These are phyloP conservation scores for Leptobrachium leishanense DNA, from an alignment of 2,113 vertebrate genomes.

Conservation along the genomic window DNA sequence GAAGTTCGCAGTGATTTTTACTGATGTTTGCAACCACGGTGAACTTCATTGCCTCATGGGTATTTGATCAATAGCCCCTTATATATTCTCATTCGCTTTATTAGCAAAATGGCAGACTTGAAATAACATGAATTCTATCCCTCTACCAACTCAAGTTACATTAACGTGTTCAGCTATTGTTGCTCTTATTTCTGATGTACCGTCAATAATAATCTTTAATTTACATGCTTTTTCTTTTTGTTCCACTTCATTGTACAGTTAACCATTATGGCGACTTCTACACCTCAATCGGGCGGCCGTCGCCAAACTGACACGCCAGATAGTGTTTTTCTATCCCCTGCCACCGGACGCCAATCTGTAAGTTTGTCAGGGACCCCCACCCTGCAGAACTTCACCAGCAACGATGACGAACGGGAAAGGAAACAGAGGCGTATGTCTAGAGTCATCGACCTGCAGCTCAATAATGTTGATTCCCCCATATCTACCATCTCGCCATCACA, in stretches of 20 bases:
- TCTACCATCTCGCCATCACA: constrained; percentile 55
- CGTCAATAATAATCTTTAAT: background rate
- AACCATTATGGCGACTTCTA: constrained; percentile 42
- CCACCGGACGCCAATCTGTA: constrained; percentile 53
- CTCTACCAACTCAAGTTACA: too few species aligned
- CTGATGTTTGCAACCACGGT: too few species aligned
- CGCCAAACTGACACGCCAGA: constrained; percentile 24
- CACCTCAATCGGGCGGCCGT: constrained; percentile 27
- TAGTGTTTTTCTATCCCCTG: constrained; percentile 54
- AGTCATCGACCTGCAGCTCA: constrained; percentile 74
- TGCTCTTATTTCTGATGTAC: too few species aligned
- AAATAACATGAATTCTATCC: too few species aligned
- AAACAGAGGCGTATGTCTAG: constrained; percentile 80
- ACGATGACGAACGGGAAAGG: constrained; percentile 87
- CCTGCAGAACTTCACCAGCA: constrained; percentile 75
- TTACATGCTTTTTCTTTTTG: background rate
- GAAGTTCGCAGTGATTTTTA: too few species aligned
- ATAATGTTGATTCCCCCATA: constrained; percentile 69
- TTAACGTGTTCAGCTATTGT: too few species aligned
- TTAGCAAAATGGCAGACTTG: too few species aligned
- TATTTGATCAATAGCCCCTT: too few species aligned
- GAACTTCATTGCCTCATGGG: too few species aligned
- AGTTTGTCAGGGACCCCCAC: constrained; percentile 65
- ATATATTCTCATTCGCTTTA: too few species aligned
- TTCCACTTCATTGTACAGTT: background rate